Evolutionary conservation across 1,140 invertebrate species (phyloP).

Genomic region (Drosophila virilis): DNA sequence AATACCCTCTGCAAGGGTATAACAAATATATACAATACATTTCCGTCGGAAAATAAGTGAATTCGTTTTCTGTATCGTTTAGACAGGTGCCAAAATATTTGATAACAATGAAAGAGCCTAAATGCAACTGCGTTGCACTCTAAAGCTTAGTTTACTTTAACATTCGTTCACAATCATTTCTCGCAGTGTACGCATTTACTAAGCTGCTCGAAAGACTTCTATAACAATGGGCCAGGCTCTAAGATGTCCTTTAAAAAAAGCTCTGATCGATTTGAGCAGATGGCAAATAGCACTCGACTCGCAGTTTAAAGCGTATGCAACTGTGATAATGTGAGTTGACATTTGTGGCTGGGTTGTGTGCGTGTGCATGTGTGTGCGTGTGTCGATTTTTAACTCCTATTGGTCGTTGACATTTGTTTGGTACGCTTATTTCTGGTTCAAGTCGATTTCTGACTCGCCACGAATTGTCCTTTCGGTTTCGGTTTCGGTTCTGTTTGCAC

Average conservation of each 20-base stretch:
- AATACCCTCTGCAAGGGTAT: too few species aligned
- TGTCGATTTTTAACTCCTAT: slow-evolving; percentile 12
- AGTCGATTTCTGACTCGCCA: slow-evolving; percentile 65
- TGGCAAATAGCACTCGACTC: slow-evolving; percentile 37
- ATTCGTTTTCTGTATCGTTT: too few species aligned
- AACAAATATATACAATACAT: too few species aligned
- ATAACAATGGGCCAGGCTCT: not conserved
- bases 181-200: not conserved
- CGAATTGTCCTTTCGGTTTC: slow-evolving; percentile 31
- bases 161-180: not conserved
- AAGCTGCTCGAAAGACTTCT: not conserved
- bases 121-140: too few species aligned
- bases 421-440: slow-evolving; percentile 73
- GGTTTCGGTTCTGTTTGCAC: slow-evolving; percentile 59
- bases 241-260: slow-evolving; percentile 19
- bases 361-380: not conserved
- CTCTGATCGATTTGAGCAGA: slow-evolving; percentile 28
- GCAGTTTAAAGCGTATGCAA: slow-evolving; percentile 28
- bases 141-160: too few species aligned
- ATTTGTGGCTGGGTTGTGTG: slow-evolving; percentile 5
- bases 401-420: slow-evolving; percentile 50
- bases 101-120: too few species aligned
- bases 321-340: slow-evolving; percentile 46
- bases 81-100: too few species aligned
- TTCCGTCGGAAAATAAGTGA: too few species aligned